Conservation (phyloP, 2,888 invertebrate species). For the Diloba caeruleocephala region DNA sequence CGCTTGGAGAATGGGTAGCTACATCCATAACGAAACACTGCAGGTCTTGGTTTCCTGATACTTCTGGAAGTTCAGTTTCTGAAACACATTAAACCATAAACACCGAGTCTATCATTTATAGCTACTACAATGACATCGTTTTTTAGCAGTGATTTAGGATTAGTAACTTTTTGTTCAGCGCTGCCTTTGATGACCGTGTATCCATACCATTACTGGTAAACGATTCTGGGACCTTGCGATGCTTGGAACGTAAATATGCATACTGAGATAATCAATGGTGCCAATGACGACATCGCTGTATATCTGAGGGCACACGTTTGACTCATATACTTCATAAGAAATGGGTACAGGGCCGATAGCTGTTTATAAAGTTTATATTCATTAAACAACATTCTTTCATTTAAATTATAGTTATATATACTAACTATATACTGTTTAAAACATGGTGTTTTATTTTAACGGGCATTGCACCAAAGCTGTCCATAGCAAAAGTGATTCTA, state of each 20-base stretch:
- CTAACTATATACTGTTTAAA: too few relatives aligned
- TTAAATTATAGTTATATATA: too few relatives aligned
- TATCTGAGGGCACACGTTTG: slow-evolving; percentile 43
- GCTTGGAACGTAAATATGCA: slow-evolving; percentile 52
- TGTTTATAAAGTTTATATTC: too few relatives aligned
- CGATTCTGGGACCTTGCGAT: slow-evolving; percentile 17
- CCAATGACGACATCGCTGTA: slow-evolving; percentile 11
- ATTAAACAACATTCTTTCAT: too few relatives aligned
- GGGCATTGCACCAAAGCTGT: too few relatives aligned
- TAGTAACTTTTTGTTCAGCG: not conserved
- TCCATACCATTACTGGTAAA: slow-evolving; percentile 28
- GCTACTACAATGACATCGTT: slow-evolving; percentile 36
- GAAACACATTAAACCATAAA: slow-evolving; percentile 61
- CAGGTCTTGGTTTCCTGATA: slow-evolving; percentile 68
- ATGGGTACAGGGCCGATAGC: slow-evolving; percentile 37
- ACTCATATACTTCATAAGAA: slow-evolving; percentile 48
- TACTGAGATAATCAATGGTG: slow-evolving; percentile 43
- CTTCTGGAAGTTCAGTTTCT: slow-evolving; percentile 45
- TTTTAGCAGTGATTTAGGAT: slow-evolving; percentile 16
- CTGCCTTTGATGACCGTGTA: slow-evolving; percentile 39
- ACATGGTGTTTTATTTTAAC: too few relatives aligned
- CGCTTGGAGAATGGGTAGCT: too few relatives aligned
- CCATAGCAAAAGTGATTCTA: too few relatives aligned
- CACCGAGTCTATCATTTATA: slow-evolving; percentile 41
- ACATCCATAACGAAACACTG: too few relatives aligned